These are phyloP conservation scores for Pedicia rivosa DNA, from an alignment of 2,888 invertebrate genomes.

Conservation along the genomic window DNA sequence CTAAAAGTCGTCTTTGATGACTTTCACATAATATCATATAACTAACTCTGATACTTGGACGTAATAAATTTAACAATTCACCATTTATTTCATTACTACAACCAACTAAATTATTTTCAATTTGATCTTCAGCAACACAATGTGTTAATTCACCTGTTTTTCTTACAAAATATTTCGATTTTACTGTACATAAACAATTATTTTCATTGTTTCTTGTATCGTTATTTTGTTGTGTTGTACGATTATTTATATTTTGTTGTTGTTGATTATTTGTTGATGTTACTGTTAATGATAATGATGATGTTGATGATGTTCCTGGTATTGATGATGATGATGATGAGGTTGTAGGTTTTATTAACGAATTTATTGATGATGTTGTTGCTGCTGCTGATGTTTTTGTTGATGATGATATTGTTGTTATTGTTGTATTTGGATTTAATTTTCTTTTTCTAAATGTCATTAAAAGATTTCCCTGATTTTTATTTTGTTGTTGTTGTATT, in stretches of 20 bases:
- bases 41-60: conserved; percentile 59
- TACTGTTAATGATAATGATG: neutral
- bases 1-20: conserved; percentile 55
- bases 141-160: conserved; percentile 40
- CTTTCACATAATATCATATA: conserved; percentile 64
- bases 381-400: too few species aligned
- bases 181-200: conserved; percentile 36
- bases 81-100: conserved; percentile 55
- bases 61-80: conserved; percentile 40
- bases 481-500: too few species aligned
- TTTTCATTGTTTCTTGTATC: conserved; percentile 5
- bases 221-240: neutral
- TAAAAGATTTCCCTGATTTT: too few species aligned
- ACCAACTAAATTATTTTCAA: conserved; percentile 59
- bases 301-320: neutral
- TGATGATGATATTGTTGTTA: too few species aligned
- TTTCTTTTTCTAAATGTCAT: too few species aligned
- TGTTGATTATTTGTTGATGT: neutral
- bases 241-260: neutral
- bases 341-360: too few species aligned
- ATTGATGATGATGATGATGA: too few species aligned
- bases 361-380: too few species aligned
- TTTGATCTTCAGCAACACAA: conserved; percentile 62
- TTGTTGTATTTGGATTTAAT: too few species aligned
- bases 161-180: conserved; percentile 35